Evolutionary conservation across 2,113 vertebrate genomes (phyloP).

Genomic region (Embiotoca jacksoni): DNA sequence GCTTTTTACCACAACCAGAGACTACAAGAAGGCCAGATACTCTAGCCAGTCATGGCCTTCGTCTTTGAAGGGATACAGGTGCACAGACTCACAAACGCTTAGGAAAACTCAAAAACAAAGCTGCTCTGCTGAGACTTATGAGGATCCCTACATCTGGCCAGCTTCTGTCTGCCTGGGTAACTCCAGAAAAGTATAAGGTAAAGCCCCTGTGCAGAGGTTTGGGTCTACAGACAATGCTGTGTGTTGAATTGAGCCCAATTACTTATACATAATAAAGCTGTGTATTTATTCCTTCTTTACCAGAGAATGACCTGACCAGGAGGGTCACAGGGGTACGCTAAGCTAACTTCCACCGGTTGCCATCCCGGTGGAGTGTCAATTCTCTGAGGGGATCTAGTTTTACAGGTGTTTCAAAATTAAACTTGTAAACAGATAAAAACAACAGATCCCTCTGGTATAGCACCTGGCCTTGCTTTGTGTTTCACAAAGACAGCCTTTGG

Average conservation of each 20-base stretch:
- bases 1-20: too few species aligned
- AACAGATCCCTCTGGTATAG: constrained; percentile 1
- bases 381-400: constrained; percentile 32
- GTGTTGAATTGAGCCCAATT: too few species aligned
- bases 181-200: constrained; percentile 4
- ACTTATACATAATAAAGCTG: background rate
- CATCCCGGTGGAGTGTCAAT: constrained; percentile 4
- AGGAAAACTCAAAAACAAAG: too few species aligned
- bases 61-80: too few species aligned
- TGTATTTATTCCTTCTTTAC: background rate
- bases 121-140: too few species aligned
- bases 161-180: constrained; percentile 3
- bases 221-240: too few species aligned
- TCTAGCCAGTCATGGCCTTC: too few species aligned
- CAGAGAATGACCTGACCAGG: constrained; percentile 13
- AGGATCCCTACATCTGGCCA: background rate
- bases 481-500: constrained; percentile 5
- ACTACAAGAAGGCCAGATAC: too few species aligned
- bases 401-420: constrained; percentile 38
- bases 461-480: constrained; percentile 25
- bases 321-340: background rate
- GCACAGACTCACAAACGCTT: too few species aligned
- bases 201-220: background rate
- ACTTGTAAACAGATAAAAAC: constrained; percentile 15
- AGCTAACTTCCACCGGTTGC: constrained; percentile 1